Conservation (phyloP, 2,113 vertebrate genomes). For the Cheilinus undulatus region DNA sequence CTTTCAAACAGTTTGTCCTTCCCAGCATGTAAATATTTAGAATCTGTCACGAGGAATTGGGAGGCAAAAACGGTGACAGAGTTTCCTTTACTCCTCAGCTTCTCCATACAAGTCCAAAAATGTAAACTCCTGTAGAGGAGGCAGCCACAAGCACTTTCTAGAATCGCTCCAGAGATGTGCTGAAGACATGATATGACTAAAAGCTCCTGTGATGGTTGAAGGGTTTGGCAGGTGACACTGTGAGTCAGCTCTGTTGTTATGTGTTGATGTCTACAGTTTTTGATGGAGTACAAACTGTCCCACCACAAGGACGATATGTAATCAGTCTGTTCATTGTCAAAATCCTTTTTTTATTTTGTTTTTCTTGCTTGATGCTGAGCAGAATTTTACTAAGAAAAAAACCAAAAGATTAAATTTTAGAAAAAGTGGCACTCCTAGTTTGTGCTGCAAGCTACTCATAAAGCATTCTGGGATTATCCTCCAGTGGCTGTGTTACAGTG, state of each 20-base stretch:
- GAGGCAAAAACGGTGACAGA: slow-evolving; percentile 10
- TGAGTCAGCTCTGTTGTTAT: neutral
- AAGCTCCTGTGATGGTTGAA: neutral
- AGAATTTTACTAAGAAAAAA: neutral
- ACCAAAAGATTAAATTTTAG: too few species aligned
- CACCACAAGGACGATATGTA: neutral
- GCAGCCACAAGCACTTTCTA: slow-evolving; percentile 20
- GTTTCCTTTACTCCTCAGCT: slow-evolving; percentile 7
- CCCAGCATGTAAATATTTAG: slow-evolving; percentile 54
- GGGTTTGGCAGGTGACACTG: neutral
- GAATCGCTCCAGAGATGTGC: slow-evolving; percentile 5
- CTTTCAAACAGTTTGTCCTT: slow-evolving; percentile 28
- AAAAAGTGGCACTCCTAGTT: too few species aligned
- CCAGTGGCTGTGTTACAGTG: too few species aligned
- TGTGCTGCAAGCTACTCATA: too few species aligned
- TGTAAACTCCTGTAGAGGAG: slow-evolving; percentile 9
- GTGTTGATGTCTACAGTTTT: neutral
- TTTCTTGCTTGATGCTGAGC: neutral
- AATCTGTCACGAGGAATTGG: slow-evolving; percentile 11
- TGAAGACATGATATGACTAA: slow-evolving; percentile 1
- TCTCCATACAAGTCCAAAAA: neutral
- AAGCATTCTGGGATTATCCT: too few species aligned
- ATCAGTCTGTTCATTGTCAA: neutral
- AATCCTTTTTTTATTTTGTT: neutral
- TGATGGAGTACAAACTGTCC: neutral